Evolutionary conservation across 2,113 vertebrate genomes (phyloP), one percentile per base, ranked within the genome.

Genomic region (Aplodontia rufa): DNA sequence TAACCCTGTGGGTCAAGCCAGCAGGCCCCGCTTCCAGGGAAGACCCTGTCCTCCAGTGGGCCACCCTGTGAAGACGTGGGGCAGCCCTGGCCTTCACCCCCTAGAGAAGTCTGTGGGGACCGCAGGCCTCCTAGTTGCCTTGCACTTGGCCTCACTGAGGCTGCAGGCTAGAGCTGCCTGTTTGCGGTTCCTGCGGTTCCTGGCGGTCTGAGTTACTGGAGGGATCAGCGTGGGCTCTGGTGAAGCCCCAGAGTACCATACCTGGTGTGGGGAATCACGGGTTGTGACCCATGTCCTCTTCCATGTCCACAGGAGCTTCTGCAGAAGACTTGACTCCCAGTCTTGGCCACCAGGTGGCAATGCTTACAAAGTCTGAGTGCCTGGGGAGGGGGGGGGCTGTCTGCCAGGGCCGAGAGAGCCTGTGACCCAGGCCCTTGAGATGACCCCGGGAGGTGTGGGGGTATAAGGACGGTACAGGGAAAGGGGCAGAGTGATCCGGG

Each of bases 341-440:
- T 24, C 47, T 45, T 74, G 69, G 30, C 95, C 96, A 80, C 95
- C 55, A 94, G 92, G 83, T 69, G 90, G 89, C 93, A 95, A 79
- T 51, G 7, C 68, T 68, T 45, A 11, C 69, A 47, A 79, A 75
- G n/a, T 9, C 62, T 30, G 10, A 45, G 0, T 0, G 0, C 12
- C 26, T 53, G 12, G 11, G 1, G 4, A 28, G 32, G 71, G 13
- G 68, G 68, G 20, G 1, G 32, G 16, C 58, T 60, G 58, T 32
- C 51, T 8, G 72, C 17, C 5, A 68, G 28, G 51, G 45, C 51
- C n/a, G n/a, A n/a, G n/a, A n/a, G n/a, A n/a, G n/a, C 51, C 11
- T 22, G 9, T 60, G n/a, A 37, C 42, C 24, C 19, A 4, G 14
- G 10, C 74, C 19, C n/a, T n/a, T 17, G 3, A 8, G 7, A 8